These are phyloP conservation scores for Neodiprion virginianus DNA, from an alignment of 1,140 invertebrate genomes.

Conservation along the genomic window DNA sequence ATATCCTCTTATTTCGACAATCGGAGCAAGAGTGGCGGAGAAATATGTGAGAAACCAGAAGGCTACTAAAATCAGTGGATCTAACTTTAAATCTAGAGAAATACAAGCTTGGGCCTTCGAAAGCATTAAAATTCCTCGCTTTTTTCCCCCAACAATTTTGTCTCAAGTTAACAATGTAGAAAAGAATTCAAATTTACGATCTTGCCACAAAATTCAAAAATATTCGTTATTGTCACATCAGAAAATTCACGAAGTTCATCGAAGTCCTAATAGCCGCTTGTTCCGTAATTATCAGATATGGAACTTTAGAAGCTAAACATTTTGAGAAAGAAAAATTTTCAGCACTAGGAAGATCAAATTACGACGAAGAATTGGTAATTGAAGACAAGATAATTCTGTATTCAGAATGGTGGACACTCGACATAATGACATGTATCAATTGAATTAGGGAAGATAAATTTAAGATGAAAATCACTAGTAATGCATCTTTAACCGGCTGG, in stretches of 20 bases:
- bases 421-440: conserved; percentile 20
- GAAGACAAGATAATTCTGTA: conserved; percentile 1
- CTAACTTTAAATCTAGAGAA: conserved; percentile 28
- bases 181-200: conserved; percentile 15
- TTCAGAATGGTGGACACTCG: conserved; percentile 34
- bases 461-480: conserved; percentile 35
- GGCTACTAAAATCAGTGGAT: conserved; percentile 23
- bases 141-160: conserved; percentile 20
- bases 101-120: conserved; percentile 21
- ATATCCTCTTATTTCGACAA: conserved; percentile 20
- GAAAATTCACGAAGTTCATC: conserved; percentile 27
- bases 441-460: conserved; percentile 23
- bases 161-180: conserved; percentile 10
- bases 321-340: conserved; percentile 30
- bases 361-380: conserved; percentile 10
- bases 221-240: conserved; percentile 25
- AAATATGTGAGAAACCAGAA: conserved; percentile 20
- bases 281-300: conserved; percentile 25
- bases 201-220: conserved; percentile 14
- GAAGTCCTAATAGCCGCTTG: conserved; percentile 28
- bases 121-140: conserved; percentile 25
- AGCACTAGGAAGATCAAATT: conserved; percentile 16
- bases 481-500: conserved; percentile 37
- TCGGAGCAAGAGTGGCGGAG: conserved; percentile 14
- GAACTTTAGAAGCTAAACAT: conserved; percentile 24